Evolutionary conservation across 2,797 vertebrate genomes (phyloP).

Genomic region (Rhynchotus rufescens): DNA sequence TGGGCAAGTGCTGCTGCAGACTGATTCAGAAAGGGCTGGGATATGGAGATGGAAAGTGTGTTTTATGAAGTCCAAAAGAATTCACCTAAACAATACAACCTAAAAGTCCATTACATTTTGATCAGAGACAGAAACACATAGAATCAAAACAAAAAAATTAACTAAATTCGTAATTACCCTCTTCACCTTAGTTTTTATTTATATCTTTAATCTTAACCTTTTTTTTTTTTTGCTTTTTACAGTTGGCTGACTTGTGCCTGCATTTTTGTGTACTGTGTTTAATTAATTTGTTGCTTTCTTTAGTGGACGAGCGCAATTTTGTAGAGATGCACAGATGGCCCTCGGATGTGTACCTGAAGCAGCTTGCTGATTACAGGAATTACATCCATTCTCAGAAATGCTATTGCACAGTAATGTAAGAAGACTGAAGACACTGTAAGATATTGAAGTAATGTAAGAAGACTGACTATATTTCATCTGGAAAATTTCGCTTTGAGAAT

Average conservation of each 20-base stretch:
- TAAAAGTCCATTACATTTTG: rapidly evolving
- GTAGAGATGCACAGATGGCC: slow-evolving; percentile 95
- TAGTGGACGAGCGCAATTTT: slow-evolving; percentile 94
- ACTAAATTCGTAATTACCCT: background rate
- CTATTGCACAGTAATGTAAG: slow-evolving; percentile 92
- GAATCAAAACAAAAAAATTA: background rate
- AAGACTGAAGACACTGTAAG: background rate
- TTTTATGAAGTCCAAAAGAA: background rate
- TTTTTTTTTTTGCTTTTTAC: background rate
- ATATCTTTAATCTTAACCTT: background rate
- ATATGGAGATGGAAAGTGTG: rapidly evolving
- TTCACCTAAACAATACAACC: rapidly evolving
- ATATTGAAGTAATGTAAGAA: slow-evolving; percentile 86
- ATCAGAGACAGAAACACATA: rapidly evolving
- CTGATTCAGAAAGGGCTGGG: background rate
- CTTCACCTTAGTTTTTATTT: background rate
- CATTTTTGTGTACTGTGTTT: background rate
- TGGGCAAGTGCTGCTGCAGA: background rate
- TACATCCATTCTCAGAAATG: slow-evolving; percentile 92
- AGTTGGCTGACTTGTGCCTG: background rate
- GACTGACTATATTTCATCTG: background rate
- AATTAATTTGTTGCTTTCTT: slow-evolving; percentile 13
- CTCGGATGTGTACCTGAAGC: slow-evolving; percentile 92
- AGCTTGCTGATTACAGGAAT: slow-evolving; percentile 94
- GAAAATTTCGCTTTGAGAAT: background rate